Percentiles rank a stretch among this genome's conserved stretches.
Evolutionary conservation across 1,140 invertebrate species (phyloP).

Genomic region (Idris sp.): DNA sequence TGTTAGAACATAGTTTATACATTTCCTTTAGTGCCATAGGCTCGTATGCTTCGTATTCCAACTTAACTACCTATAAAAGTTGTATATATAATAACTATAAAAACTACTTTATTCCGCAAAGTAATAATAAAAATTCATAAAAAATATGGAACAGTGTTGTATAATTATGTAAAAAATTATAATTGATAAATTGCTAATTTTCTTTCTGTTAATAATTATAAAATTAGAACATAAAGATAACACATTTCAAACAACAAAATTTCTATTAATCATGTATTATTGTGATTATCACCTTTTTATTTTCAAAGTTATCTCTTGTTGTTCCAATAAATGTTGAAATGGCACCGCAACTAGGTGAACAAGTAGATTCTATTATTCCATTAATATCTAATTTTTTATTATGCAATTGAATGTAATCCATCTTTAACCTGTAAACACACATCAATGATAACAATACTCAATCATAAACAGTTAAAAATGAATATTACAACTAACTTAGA

Average conservation of each 20-base stretch:
- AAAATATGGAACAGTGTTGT: too few relatives aligned
- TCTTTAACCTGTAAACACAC: conserved; percentile 70
- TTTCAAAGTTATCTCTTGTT: conserved; percentile 93
- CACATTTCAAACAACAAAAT: too few relatives aligned
- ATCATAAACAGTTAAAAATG: too few relatives aligned
- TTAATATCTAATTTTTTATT: conserved; percentile 84
- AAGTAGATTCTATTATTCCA: conserved; percentile 83
- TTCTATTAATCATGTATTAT: neutral
- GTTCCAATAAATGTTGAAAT: conserved; percentile 94
- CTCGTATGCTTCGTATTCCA: conserved; percentile 97
- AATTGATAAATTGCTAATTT: too few relatives aligned
- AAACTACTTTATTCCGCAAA: neutral
- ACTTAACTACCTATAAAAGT: conserved; percentile 84
- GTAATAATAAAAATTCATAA: too few relatives aligned
- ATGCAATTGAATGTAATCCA: conserved; percentile 82
- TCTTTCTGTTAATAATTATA: too few relatives aligned
- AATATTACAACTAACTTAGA: too few relatives aligned
- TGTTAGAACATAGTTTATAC: conserved; percentile 86
- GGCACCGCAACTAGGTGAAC: conserved; percentile 89
- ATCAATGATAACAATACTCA: too few relatives aligned
- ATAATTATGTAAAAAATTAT: too few relatives aligned
- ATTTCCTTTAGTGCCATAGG: conserved; percentile 93
- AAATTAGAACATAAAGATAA: too few relatives aligned
- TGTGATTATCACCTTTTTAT: conserved; percentile 82
- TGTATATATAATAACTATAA: conserved; percentile 4